Conservation (phyloP, 2,113 vertebrate species). For the Perca schrenkii region DNA sequence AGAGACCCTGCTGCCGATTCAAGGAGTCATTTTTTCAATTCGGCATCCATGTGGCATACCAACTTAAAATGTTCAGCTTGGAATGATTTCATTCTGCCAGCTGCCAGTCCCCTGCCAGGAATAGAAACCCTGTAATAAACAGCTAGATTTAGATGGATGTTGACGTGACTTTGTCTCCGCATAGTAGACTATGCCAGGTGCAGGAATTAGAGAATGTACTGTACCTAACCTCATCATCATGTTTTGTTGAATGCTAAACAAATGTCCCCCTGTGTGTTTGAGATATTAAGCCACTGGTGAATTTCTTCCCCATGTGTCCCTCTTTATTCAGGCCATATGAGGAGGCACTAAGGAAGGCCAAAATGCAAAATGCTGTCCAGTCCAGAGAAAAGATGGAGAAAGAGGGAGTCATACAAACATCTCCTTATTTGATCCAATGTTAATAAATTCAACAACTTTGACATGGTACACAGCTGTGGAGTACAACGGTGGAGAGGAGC, state of each 20-base stretch:
- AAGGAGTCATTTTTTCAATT: not conserved
- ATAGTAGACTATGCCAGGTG: not conserved
- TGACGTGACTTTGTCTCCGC: not conserved
- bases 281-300: slow-evolving; percentile 2
- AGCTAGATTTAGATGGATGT: slow-evolving; percentile 10
- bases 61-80: not conserved
- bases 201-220: not conserved
- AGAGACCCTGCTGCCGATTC: not conserved
- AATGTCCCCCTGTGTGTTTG: not conserved
- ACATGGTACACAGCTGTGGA: slow-evolving; percentile 3
- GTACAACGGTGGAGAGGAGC: not conserved
- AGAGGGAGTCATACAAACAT: slow-evolving; percentile 7
- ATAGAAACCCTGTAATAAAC: not conserved
- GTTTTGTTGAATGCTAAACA: not conserved
- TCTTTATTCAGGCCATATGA: slow-evolving; percentile 67
- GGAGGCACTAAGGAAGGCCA: slow-evolving; percentile 66
- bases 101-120: not conserved
- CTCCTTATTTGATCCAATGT: not conserved
- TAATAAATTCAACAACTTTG: not conserved
- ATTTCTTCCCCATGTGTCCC: slow-evolving; percentile 26
- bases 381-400: slow-evolving; percentile 30
- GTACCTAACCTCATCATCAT: not conserved
- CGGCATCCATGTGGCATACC: not conserved
- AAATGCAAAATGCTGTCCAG: slow-evolving; percentile 38
- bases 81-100: not conserved